These are phyloP conservation scores for Acipenser oxyrinchus DNA, from an alignment of 2,797 vertebrate species.

Conservation along the genomic window DNA sequence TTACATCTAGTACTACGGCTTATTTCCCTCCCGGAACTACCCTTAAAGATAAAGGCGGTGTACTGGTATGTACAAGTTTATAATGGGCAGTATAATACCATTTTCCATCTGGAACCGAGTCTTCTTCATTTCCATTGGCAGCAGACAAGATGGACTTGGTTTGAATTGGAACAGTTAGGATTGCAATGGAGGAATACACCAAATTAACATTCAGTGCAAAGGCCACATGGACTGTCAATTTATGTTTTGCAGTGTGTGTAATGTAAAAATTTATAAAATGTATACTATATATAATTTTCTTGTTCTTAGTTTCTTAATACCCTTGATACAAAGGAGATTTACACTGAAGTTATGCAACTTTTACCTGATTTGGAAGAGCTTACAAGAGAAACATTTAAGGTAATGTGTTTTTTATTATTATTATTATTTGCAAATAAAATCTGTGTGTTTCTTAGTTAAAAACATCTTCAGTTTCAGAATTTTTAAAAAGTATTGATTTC, in stretches of 20 bases:
- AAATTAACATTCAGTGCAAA: no score
- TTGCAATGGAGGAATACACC: no score
- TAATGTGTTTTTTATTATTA: slow-evolving; percentile 32
- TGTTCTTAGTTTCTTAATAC: slow-evolving; percentile 71
- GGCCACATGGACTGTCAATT: no score
- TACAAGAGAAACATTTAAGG: slow-evolving; percentile 65
- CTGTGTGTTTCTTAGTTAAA: slow-evolving; percentile 6
- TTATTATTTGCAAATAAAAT: slow-evolving; percentile 2
- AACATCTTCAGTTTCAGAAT: slow-evolving; percentile 11
- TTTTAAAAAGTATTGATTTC: background rate
- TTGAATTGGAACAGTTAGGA: no score
- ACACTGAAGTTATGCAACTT: slow-evolving; percentile 70
- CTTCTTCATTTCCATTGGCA: no score
- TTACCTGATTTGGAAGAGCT: slow-evolving; percentile 82
- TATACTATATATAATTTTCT: no score
- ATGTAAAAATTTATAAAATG: no score
- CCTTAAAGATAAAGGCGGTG: slow-evolving; percentile 54
- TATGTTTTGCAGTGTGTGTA: no score
- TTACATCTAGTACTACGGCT: slow-evolving; percentile 71
- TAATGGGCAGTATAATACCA: background rate
- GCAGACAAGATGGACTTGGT: no score
- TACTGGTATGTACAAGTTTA: slow-evolving; percentile 64
- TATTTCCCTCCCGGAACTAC: slow-evolving; percentile 86
- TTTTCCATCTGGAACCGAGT: no score
- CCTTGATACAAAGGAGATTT: slow-evolving; percentile 87